phyloP scores from a whole-genome alignment of 2,113 vertebrate genomes.

The Pyrgilauda ruficollis region DNA sequence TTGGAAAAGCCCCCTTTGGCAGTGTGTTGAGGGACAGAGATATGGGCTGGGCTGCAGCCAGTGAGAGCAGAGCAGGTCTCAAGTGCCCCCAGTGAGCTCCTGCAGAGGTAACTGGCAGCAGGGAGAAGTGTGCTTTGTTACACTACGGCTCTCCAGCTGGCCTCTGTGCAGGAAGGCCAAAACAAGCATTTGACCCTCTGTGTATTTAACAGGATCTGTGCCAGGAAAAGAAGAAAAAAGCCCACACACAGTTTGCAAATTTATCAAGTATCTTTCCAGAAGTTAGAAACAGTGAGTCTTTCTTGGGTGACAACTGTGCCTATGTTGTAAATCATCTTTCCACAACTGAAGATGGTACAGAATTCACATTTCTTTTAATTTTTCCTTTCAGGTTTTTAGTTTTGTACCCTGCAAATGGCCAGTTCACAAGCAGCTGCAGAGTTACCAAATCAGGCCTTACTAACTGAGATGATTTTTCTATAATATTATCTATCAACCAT shows the following conservation, averaged over 20 bases:
- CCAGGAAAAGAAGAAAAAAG: slow-evolving; percentile 3
- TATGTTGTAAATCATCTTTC: neutral
- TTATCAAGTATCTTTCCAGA: slow-evolving; percentile 9
- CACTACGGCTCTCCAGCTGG: neutral
- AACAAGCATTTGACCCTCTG: slow-evolving; percentile 13
- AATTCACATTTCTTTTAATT: neutral
- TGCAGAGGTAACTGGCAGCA: neutral
- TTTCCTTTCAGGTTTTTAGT: neutral
- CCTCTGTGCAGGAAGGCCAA: neutral
- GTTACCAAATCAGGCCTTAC: neutral
- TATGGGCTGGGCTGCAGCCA: neutral
- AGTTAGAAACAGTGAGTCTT: neutral
- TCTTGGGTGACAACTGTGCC: neutral
- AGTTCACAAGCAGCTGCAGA: neutral
- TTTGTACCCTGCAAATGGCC: neutral
- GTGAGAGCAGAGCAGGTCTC: neutral
- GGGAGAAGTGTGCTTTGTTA: neutral
- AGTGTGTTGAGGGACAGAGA: neutral
- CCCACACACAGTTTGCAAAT: neutral
- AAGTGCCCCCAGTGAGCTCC: neutral
- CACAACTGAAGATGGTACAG: neutral
- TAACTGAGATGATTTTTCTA: neutral
- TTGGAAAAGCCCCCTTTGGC: neutral
- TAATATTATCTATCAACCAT: neutral
- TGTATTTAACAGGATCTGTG: slow-evolving; percentile 20